Evolutionary conservation across 1,140 invertebrate genomes (phyloP).

Genomic region (Rhyacophila brunnea): DNA sequence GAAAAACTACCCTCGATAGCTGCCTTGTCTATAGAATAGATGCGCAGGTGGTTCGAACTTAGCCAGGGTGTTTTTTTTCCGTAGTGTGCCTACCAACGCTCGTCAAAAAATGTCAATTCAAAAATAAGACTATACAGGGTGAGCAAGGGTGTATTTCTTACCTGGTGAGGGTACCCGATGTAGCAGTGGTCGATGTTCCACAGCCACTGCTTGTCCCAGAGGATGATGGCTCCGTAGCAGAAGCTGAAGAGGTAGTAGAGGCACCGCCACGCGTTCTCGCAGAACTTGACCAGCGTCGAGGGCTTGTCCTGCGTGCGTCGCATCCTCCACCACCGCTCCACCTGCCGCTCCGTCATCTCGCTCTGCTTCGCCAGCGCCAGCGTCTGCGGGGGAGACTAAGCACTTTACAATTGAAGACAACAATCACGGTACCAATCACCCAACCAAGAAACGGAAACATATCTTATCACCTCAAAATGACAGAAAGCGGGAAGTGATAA

Average conservation of each 20-base stretch:
- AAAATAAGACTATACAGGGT: too few species aligned
- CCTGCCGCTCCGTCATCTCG: slow-evolving; percentile 82
- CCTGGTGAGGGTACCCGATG: slow-evolving; percentile 73
- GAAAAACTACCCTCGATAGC: too few species aligned
- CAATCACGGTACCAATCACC: too few species aligned
- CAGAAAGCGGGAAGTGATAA: too few species aligned
- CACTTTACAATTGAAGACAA: not conserved
- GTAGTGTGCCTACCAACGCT: too few species aligned
- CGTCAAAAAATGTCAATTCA: too few species aligned
- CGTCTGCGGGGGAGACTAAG: slow-evolving; percentile 52
- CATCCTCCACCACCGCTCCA: slow-evolving; percentile 87
- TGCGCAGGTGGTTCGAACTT: too few species aligned
- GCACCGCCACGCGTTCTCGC: slow-evolving; percentile 88
- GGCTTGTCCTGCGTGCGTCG: slow-evolving; percentile 81
- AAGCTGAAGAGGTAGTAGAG: slow-evolving; percentile 85
- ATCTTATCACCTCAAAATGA: too few species aligned
- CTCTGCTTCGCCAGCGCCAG: slow-evolving; percentile 79
- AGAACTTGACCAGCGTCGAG: slow-evolving; percentile 87
- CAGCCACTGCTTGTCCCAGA: slow-evolving; percentile 94
- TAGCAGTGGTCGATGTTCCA: slow-evolving; percentile 93
- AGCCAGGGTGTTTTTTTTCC: too few species aligned
- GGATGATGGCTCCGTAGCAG: slow-evolving; percentile 74
- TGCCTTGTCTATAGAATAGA: too few species aligned
- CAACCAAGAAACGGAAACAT: too few species aligned
- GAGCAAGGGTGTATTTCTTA: slow-evolving; percentile 39